phyloP scores from a whole-genome alignment of 2,888 invertebrate genomes.

The Platycnemis pennipes region DNA sequence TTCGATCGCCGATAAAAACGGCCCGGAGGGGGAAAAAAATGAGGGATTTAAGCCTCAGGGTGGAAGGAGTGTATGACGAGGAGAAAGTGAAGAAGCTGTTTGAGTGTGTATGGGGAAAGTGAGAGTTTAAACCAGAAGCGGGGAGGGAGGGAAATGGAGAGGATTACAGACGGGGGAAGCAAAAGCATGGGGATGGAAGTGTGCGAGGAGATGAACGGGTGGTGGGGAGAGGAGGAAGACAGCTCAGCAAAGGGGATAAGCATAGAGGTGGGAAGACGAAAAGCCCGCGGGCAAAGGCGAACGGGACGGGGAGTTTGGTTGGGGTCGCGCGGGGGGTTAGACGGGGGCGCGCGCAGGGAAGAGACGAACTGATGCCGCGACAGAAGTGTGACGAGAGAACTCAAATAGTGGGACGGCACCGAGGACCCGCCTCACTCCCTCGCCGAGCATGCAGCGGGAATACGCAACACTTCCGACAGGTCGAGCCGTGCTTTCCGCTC shows the following conservation, averaged over 20 bases:
- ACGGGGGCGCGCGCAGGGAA: no score
- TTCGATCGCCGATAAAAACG: constrained; percentile 57
- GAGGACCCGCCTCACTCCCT: no score
- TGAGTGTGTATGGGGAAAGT: not conserved
- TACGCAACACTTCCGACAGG: no score
- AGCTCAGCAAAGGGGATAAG: constrained; percentile 7
- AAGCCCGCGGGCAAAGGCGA: no score
- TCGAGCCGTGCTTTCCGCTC: not conserved
- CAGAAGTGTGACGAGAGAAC: no score
- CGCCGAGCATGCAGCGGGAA: no score
- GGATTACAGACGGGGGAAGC: not conserved
- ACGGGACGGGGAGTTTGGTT: no score
- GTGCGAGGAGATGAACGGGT: not conserved
- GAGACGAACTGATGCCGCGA: no score
- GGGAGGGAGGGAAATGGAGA: not conserved
- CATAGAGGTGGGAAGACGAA: not conserved
- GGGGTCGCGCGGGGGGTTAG: no score
- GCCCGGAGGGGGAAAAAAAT: not conserved
- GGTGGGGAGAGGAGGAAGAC: not conserved
- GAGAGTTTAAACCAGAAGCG: not conserved
- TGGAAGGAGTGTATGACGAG: not conserved
- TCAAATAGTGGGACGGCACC: no score
- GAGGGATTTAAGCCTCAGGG: not conserved
- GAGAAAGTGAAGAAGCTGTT: not conserved
- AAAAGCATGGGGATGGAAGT: not conserved